Percentiles rank a stretch among this genome's conserved stretches.
Conservation (phyloP, 1,140 invertebrate genomes). For the Hyposmocoma kahamanoa region DNA sequence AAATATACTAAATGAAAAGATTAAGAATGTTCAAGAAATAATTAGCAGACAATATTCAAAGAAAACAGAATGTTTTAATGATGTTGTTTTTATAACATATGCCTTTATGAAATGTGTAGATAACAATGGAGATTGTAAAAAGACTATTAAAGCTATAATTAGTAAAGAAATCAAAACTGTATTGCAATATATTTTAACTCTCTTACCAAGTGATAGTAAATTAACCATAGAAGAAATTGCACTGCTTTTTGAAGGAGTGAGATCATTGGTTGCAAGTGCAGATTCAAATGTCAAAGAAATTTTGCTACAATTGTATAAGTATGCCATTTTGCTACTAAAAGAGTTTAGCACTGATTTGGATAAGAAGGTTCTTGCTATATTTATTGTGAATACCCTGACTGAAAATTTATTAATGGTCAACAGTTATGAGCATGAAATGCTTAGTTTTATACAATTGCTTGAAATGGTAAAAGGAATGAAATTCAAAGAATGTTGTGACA, state of each 20-base stretch:
- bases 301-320: constrained; percentile 23
- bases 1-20: constrained; percentile 29
- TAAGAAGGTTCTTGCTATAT: constrained; percentile 28
- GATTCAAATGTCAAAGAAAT: constrained; percentile 11
- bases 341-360: constrained; percentile 22
- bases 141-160: constrained; percentile 17
- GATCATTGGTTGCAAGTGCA: constrained; percentile 14
- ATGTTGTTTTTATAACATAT: constrained; percentile 36
- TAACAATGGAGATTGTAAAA: constrained; percentile 14
- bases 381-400: constrained; percentile 24
- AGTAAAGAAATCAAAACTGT: constrained; percentile 22
- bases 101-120: constrained; percentile 19
- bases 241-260: constrained; percentile 14
- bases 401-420: constrained; percentile 14
- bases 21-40: constrained; percentile 29
- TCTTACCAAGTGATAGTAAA: constrained; percentile 21
- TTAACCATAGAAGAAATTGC: constrained; percentile 22
- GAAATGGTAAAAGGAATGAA: constrained; percentile 9
- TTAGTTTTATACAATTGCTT: constrained; percentile 16
- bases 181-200: constrained; percentile 22
- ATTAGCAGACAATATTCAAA: constrained; percentile 37
- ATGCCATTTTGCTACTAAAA: constrained; percentile 19
- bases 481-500: constrained; percentile 10
- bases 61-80: constrained; percentile 32
- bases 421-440: constrained; percentile 16